phyloP scores from a whole-genome alignment of 2,888 invertebrate species.

The Rhaphigaster nebulosa region DNA sequence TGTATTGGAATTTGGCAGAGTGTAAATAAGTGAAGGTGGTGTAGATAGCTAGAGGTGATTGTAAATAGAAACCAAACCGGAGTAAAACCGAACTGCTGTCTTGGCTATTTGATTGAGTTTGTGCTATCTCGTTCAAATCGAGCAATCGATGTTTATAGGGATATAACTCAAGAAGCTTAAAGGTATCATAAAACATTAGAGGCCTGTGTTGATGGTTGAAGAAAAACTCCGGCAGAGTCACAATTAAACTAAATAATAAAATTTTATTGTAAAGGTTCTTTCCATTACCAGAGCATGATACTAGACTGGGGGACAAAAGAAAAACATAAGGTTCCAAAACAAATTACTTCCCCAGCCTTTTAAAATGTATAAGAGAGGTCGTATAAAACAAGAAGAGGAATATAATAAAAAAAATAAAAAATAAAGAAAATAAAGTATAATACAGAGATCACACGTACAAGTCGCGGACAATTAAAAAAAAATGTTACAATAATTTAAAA shows the following conservation, averaged over 20 bases:
- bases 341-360: not conserved
- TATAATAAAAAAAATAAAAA: no score
- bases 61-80: not conserved
- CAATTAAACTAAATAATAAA: not conserved
- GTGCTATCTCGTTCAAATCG: not conserved
- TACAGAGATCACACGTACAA: no score
- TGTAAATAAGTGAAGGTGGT: no score
- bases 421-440: no score
- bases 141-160: not conserved
- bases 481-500: no score
- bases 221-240: not conserved
- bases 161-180: not conserved
- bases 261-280: not conserved
- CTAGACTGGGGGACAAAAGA: not conserved
- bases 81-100: not conserved
- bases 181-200: not conserved
- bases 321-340: not conserved
- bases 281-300: not conserved
- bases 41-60: not conserved
- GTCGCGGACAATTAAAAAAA: no score
- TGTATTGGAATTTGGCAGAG: not conserved
- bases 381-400: no score
- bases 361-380: no score
- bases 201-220: not conserved
- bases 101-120: not conserved